Evolutionary conservation across 2,888 invertebrate species (phyloP), one percentile per base, ranked within the genome.

Genomic region (Euplagia quadripunctaria): DNA sequence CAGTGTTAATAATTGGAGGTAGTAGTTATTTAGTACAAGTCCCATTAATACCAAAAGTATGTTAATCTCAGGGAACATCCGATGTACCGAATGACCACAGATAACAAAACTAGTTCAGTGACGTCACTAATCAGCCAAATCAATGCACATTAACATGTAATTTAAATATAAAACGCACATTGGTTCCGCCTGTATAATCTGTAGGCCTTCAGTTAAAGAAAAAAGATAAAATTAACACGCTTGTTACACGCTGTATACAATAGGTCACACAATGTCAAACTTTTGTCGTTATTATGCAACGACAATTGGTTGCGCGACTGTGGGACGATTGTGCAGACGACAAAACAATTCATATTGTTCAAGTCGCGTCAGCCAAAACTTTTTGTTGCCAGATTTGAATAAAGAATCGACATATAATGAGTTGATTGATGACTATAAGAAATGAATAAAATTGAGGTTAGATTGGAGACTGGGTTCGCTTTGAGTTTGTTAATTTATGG

Each of bases 331-430:
- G 63, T 43, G 17, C 4, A 41, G 64, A 65, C 43, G 49, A 16
- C 79, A 83, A 73, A 81, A 82, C 67, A 8, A 17, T 42, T 16
- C 61, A 83, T 80, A 80, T 81, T 82, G 83, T 83, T 79, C 66
- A 70, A 73, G 70, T 64, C 52, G 20, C 51, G 64, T 66, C 31
- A 51, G 20, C 16, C 16, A 17, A 55, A 43, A 65, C 65, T 64
- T 71, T 71, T 61, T 69, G 61, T 61, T 58, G 9, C 43, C 14
- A 58, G 46, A 58, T 69, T 46, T 20, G 46, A 61, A 69, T 68
- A 42, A 43, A 42, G 58, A 20, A 67, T 61, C 20, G 58, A 61
- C 31, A 31, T 61, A 20, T 67, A 51, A 67, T n/a, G 49, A 12
- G 46, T 43, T 55, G 7, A 63, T 65, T 20, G 16, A n/a, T 14